A percentile compares a stretch with the other conserved stretches of the same genome.
Conservation (phyloP, 2,113 vertebrate genomes). For the Cyrtonyx montezumae region DNA sequence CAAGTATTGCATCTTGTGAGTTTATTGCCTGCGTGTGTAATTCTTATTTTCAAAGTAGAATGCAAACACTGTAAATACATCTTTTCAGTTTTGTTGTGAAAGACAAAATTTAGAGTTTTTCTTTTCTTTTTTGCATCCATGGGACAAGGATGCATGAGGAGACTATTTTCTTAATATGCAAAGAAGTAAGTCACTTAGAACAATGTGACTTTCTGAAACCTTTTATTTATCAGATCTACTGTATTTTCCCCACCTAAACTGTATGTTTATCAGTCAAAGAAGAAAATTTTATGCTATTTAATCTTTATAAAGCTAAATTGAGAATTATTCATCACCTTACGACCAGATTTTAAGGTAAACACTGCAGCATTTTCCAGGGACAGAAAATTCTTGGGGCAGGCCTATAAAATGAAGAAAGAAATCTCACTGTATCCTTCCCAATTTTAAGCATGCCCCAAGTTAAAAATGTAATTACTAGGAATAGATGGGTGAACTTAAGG, state of each 20-base stretch:
- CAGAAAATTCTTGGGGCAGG: background rate
- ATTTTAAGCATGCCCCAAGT: background rate
- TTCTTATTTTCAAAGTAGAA: background rate
- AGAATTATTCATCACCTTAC: background rate
- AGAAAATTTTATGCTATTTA: background rate
- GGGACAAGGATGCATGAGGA: background rate
- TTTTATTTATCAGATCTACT: background rate
- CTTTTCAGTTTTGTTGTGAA: background rate
- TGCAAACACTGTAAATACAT: background rate
- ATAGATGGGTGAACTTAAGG: background rate
- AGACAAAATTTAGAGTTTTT: accelerated
- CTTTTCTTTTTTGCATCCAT: background rate
- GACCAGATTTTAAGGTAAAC: background rate
- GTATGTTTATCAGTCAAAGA: background rate
- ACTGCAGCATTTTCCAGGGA: background rate
- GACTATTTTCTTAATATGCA: background rate
- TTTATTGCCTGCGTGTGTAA: background rate
- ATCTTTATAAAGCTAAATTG: background rate
- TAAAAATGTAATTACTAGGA: background rate
- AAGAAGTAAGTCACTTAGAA: background rate
- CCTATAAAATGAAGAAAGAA: background rate
- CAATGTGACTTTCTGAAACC: background rate
- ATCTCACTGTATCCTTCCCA: background rate
- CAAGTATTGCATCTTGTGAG: background rate
- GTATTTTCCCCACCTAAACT: background rate